A percentile compares a stretch with the other conserved stretches of the same genome.
Conservation (phyloP, 2,113 vertebrate species). For the Corynorhinus townsendii region DNA sequence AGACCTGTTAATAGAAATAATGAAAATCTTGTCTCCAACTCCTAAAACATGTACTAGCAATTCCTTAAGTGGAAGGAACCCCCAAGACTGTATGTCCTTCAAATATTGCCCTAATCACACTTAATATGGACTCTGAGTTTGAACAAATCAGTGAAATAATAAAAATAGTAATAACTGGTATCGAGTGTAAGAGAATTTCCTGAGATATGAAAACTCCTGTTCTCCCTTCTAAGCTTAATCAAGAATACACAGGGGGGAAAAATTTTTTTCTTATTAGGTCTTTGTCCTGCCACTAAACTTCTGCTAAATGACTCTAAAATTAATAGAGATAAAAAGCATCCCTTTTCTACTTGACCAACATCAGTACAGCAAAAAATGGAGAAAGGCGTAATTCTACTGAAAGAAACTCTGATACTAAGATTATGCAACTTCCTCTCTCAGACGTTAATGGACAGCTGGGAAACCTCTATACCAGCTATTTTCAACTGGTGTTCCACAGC, state of each 20-base stretch:
- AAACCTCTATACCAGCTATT: background rate
- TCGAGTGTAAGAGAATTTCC: background rate
- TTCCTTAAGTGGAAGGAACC: background rate
- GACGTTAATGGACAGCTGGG: background rate
- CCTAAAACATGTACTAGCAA: background rate
- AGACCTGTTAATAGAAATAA: constrained; percentile 21
- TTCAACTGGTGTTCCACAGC: background rate
- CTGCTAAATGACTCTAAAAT: constrained; percentile 12
- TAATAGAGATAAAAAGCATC: background rate
- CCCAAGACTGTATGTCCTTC: background rate
- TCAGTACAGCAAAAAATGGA: background rate
- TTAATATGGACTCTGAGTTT: background rate
- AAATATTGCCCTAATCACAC: background rate
- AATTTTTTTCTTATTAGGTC: background rate
- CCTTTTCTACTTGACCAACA: background rate
- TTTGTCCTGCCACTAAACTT: constrained; percentile 2
- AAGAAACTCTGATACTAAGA: constrained; percentile 17
- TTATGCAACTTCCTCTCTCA: background rate
- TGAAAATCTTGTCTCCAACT: background rate
- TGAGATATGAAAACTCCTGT: background rate
- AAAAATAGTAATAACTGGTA: constrained; percentile 18
- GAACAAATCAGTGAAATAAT: constrained; percentile 12
- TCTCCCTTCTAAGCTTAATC: constrained; percentile 19
- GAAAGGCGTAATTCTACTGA: background rate
- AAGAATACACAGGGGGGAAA: background rate